Percentiles rank a stretch among this genome's conserved stretches.
Evolutionary conservation across 2,113 vertebrate species (phyloP).

Genomic region (Puntigrus tetrazona): DNA sequence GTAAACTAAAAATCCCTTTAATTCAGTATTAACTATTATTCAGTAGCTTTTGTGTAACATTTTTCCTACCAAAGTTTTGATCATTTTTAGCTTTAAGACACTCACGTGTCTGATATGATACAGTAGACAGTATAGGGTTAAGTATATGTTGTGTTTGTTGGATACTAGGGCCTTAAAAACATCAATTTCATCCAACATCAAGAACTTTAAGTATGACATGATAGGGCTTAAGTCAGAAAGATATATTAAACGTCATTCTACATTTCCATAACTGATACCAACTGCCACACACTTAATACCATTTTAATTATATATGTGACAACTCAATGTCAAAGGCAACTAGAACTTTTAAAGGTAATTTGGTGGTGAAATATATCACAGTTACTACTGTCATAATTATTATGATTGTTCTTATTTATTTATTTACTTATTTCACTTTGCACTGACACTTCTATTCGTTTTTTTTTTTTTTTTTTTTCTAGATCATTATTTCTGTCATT

Average conservation of each 20-base stretch:
- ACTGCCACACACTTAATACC: conserved; percentile 66
- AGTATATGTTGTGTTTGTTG: not conserved
- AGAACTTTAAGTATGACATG: conserved; percentile 58
- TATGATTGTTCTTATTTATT: conserved; percentile 61
- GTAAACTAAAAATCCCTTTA: too few species aligned
- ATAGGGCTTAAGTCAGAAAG: conserved; percentile 53
- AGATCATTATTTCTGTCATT: conserved; percentile 78
- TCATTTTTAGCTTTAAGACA: not conserved
- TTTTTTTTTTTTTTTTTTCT: too few species aligned
- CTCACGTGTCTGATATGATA: not conserved
- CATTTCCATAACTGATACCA: conserved; percentile 62
- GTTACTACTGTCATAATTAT: conserved; percentile 60
- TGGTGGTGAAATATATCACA: conserved; percentile 61
- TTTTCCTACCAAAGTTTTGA: not conserved
- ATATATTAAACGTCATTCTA: conserved; percentile 66
- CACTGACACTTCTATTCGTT: conserved; percentile 62
- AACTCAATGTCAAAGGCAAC: conserved; percentile 58
- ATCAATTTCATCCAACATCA: conserved; percentile 24
- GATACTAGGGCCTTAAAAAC: not conserved
- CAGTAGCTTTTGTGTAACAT: not conserved
- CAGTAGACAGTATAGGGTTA: not conserved
- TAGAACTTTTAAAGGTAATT: conserved; percentile 68
- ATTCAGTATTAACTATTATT: not conserved
- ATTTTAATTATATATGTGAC: conserved; percentile 72
- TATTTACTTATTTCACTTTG: conserved; percentile 69